Evolutionary conservation across 2,113 vertebrate genomes (phyloP).

Genomic region (Coturnix japonica): DNA sequence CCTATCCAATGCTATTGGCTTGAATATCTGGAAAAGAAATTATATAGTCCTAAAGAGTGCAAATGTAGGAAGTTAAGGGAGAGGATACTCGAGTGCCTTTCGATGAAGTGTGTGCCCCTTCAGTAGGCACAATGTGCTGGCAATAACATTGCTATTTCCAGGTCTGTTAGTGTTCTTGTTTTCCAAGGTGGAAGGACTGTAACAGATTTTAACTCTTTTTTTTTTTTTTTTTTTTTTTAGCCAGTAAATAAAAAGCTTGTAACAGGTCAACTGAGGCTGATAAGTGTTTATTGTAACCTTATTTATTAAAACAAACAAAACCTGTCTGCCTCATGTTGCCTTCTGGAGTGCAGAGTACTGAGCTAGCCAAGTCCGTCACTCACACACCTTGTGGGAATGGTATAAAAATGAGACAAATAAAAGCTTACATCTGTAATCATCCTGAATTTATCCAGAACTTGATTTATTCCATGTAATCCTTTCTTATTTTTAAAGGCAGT

Average conservation of each 20-base stretch:
- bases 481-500: background rate
- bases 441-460: background rate
- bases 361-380: fast-evolving
- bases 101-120: background rate
- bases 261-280: background rate
- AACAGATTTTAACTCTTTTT: background rate
- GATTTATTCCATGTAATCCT: background rate
- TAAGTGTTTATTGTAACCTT: background rate
- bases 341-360: background rate
- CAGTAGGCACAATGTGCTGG: background rate
- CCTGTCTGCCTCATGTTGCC: background rate
- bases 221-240: background rate
- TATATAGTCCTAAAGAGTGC: background rate
- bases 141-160: background rate
- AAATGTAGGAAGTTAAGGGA: background rate
- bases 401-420: background rate
- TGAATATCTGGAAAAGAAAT: slow-evolving; percentile 58
- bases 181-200: background rate
- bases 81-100: background rate
- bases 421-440: background rate
- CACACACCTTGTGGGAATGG: background rate
- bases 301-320: background rate
- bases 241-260: background rate
- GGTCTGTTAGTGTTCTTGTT: background rate
- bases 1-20: background rate